Conservation (phyloP, 2,888 invertebrate species). For the Tricholauxania praeusta region DNA sequence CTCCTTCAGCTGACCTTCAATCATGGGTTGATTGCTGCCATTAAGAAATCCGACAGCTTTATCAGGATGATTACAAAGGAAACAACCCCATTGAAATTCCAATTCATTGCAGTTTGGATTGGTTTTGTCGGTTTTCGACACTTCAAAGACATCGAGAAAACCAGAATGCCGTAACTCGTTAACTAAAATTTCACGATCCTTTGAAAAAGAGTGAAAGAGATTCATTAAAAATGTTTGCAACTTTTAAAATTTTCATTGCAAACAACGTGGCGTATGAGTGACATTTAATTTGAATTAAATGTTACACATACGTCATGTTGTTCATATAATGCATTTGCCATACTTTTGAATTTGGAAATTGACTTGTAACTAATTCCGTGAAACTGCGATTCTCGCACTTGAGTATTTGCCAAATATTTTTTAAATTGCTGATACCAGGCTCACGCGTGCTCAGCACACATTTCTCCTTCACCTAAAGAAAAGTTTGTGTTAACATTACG, state of each 20-base stretch:
- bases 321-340: not conserved
- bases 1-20: constrained; percentile 91
- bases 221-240: not conserved
- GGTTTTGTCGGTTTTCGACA: constrained; percentile 70
- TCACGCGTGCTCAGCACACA: constrained; percentile 85
- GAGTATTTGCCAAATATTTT: constrained; percentile 94
- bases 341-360: constrained; percentile 89
- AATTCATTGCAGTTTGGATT: constrained; percentile 69
- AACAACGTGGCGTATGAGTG: not conserved
- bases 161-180: constrained; percentile 88
- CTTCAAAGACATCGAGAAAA: constrained; percentile 94
- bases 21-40: constrained; percentile 85
- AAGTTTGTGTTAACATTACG: not conserved
- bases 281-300: not conserved
- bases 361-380: constrained; percentile 91
- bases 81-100: constrained; percentile 85
- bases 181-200: constrained; percentile 88
- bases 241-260: not conserved
- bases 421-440: constrained; percentile 84
- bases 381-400: constrained; percentile 92
- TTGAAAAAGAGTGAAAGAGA: not conserved
- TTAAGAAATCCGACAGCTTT: constrained; percentile 85
- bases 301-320: constrained; percentile 10
- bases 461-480: constrained; percentile 75
- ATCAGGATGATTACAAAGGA: constrained; percentile 93